Conservation (phyloP, 2,113 vertebrate genomes). For the Ochotona curzoniae region DNA sequence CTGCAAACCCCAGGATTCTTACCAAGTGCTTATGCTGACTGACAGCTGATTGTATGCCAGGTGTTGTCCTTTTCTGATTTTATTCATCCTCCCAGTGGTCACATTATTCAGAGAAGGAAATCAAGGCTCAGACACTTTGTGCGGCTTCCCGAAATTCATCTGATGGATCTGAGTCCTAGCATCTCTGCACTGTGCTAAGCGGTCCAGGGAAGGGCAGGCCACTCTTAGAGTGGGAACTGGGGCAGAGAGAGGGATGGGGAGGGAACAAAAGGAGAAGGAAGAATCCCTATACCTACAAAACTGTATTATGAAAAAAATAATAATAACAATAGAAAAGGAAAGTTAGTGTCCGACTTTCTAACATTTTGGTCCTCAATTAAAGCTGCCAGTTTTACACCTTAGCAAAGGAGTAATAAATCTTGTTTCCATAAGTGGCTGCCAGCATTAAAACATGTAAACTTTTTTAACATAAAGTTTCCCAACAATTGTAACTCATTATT, state of each 20-base stretch:
- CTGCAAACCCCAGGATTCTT: neutral
- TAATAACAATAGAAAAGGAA: neutral
- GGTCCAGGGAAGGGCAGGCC: neutral
- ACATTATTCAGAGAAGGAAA: neutral
- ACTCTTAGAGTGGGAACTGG: neutral
- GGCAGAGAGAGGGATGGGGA: too few relatives aligned
- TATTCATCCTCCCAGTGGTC: neutral
- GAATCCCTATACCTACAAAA: too few relatives aligned
- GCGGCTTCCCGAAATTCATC: neutral
- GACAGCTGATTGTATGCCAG: neutral
- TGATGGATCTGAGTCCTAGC: neutral
- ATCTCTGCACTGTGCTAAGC: neutral
- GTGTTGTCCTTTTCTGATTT: neutral
- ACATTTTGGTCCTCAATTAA: conserved; percentile 27
- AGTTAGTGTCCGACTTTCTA: conserved; percentile 29
- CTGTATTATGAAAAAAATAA: too few relatives aligned
- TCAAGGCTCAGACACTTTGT: neutral
- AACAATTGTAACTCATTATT: conserved; percentile 65
- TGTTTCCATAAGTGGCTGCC: conserved; percentile 47
- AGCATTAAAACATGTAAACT: conserved; percentile 54
- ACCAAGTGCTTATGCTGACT: neutral
- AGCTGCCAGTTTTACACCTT: conserved; percentile 34
- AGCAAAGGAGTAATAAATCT: conserved; percentile 64
- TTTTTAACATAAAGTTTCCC: conserved; percentile 65
- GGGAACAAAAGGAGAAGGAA: too few relatives aligned